phyloP scores from a whole-genome alignment of 1,140 invertebrate genomes.

The Thaumatotibia leucotreta region DNA sequence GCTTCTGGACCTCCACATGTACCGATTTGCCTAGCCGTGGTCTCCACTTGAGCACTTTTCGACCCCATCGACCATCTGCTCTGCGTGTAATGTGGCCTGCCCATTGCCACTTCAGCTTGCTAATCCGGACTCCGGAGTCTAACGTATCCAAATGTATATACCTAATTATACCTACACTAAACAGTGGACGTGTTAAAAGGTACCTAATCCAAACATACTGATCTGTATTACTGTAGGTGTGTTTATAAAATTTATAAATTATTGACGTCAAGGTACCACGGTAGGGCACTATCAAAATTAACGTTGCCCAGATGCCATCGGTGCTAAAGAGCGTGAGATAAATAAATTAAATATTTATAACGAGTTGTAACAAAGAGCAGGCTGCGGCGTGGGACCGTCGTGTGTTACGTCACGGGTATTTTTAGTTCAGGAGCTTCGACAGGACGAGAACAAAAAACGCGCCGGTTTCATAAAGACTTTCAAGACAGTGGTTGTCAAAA shows the following conservation, averaged over 20 bases:
- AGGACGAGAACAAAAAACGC: slow-evolving; percentile 58
- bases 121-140: too few species aligned
- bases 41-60: too few species aligned
- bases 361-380: slow-evolving; percentile 33
- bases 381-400: slow-evolving; percentile 53
- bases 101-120: too few species aligned
- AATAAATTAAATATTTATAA: slow-evolving; percentile 72
- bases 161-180: neutral
- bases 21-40: too few species aligned
- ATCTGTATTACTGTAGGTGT: too few species aligned
- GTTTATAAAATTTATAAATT: neutral
- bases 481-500: too few species aligned
- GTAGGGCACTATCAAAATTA: slow-evolving; percentile 15
- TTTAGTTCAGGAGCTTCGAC: slow-evolving; percentile 54
- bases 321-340: slow-evolving; percentile 41
- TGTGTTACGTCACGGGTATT: slow-evolving; percentile 67
- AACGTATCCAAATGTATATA: too few species aligned
- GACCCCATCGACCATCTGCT: too few species aligned
- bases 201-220: too few species aligned
- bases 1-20: too few species aligned
- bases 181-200: neutral
- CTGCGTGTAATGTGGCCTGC: too few species aligned
- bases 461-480: neutral
- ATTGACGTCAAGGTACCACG: neutral
- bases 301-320: slow-evolving; percentile 54